Percentiles rank a stretch among this genome's conserved stretches.
These are phyloP conservation scores for Oligia fasciuncula DNA, from an alignment of 2,888 invertebrate genomes.

Conservation along the genomic window DNA sequence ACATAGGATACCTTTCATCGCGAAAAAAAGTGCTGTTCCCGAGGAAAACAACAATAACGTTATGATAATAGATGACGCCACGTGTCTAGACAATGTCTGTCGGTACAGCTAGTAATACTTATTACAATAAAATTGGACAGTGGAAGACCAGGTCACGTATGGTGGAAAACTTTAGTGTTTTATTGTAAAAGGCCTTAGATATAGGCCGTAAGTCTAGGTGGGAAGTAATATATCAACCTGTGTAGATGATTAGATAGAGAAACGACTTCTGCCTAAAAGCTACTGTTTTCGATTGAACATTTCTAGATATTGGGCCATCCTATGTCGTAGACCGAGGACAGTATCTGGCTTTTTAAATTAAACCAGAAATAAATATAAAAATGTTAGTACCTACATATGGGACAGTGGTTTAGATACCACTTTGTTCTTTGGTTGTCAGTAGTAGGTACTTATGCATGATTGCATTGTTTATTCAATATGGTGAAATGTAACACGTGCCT, in stretches of 20 bases:
- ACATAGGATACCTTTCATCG: too few species aligned
- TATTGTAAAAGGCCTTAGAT: too few species aligned
- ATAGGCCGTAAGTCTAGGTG: neutral
- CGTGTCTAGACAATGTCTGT: too few species aligned
- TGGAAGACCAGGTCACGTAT: neutral
- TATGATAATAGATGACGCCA: too few species aligned
- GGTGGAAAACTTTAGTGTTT: neutral
- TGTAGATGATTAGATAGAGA: neutral
- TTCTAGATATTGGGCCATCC: neutral
- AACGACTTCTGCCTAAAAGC: neutral
- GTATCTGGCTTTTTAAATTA: neutral
- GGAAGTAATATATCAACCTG: neutral
- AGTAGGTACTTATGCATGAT: neutral
- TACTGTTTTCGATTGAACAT: too few species aligned
- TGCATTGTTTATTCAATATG: conserved; percentile 18
- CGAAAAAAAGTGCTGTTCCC: too few species aligned
- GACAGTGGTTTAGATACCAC: too few species aligned
- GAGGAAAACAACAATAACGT: too few species aligned
- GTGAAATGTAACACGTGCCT: conserved; percentile 33
- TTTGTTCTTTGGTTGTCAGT: neutral
- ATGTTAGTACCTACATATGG: neutral
- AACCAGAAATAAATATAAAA: neutral
- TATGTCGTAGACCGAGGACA: neutral
- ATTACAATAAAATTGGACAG: too few species aligned
- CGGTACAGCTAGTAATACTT: too few species aligned